These are phyloP conservation scores for Anguilla pacifica DNA, from an alignment of 2,797 vertebrate genomes.

Conservation along the genomic window DNA sequence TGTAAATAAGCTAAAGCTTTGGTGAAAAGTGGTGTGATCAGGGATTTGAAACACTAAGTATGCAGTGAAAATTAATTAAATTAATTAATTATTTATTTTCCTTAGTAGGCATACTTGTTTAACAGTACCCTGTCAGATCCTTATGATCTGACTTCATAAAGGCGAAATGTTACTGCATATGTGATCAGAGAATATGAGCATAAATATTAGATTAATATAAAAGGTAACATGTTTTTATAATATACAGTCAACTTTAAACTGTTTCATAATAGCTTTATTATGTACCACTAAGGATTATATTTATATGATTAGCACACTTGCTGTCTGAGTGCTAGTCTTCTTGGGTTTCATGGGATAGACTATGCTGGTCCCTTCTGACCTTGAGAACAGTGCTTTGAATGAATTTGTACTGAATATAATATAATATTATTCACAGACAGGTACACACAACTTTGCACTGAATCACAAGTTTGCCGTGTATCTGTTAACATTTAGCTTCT, in stretches of 20 bases:
- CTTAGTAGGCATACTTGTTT: background rate
- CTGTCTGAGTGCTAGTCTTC: background rate
- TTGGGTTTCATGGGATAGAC: no score
- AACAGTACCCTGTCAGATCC: background rate
- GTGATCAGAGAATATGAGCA: background rate
- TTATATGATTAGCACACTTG: background rate
- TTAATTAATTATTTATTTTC: background rate
- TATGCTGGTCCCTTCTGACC: background rate
- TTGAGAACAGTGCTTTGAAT: background rate
- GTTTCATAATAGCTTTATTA: background rate
- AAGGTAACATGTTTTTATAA: background rate
- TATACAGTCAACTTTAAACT: background rate
- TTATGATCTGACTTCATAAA: background rate
- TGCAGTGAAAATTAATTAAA: background rate
- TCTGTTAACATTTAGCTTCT: background rate
- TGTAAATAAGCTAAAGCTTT: background rate
- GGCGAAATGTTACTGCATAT: background rate
- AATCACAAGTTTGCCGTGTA: background rate
- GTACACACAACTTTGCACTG: background rate
- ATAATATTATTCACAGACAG: background rate
- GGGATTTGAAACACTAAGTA: background rate
- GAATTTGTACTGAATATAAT: constrained; percentile 1
- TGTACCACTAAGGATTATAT: background rate
- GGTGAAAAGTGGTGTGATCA: background rate
- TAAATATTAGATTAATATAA: constrained; percentile 5